Percentiles rank a stretch among this genome's conserved stretches.
These are phyloP conservation scores for Melanitta fusca DNA, from an alignment of 2,797 vertebrate species.

Conservation along the genomic window DNA sequence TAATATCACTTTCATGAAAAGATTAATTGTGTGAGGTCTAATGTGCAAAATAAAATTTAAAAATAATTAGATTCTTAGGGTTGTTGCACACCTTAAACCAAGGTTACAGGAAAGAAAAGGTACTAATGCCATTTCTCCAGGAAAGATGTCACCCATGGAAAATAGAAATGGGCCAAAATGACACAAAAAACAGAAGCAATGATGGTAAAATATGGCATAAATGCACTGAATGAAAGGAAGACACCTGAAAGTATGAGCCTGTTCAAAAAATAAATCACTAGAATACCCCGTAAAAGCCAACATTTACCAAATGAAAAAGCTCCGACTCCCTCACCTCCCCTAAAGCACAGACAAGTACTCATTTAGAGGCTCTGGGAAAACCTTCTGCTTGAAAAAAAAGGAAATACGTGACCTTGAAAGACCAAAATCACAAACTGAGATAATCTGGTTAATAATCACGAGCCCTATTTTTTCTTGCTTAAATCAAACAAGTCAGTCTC, in stretches of 20 bases:
- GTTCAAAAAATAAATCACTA: neutral
- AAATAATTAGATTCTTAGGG: neutral
- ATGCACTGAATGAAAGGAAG: neutral
- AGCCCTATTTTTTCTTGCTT: neutral
- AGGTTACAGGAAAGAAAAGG: neutral
- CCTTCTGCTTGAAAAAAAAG: neutral
- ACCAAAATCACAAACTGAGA: neutral
- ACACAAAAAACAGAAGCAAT: neutral
- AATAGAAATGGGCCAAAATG: neutral
- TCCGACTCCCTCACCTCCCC: neutral
- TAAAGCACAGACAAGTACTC: neutral
- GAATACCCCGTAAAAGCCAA: neutral
- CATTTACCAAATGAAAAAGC: neutral
- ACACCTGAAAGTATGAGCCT: neutral
- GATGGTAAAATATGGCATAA: neutral
- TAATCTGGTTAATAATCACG: neutral
- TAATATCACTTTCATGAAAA: neutral
- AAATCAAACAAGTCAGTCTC: neutral
- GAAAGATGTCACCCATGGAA: neutral
- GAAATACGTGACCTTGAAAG: neutral
- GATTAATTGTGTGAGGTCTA: neutral
- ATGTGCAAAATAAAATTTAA: neutral
- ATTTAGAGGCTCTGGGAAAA: neutral
- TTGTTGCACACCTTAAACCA: neutral
- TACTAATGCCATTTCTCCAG: neutral